phyloP scores from a whole-genome alignment of 2,113 vertebrate species.

The Protobothrops flavoviridis region DNA sequence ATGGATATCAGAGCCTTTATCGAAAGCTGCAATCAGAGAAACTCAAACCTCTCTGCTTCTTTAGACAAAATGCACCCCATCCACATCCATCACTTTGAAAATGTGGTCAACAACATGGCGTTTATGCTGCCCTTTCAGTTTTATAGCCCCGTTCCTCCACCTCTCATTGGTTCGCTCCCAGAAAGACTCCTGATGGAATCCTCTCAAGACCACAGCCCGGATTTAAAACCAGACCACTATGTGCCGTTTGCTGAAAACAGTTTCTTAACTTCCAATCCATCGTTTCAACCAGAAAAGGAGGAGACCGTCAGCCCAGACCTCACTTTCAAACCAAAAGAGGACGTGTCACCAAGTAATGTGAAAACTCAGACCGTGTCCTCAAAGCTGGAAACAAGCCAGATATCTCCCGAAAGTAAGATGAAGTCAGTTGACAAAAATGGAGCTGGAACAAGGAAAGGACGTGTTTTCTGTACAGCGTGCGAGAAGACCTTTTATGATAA shows the following conservation, averaged over 20 bases:
- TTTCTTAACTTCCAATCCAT: constrained; percentile 72
- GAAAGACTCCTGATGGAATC: constrained; percentile 76
- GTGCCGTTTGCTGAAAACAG: constrained; percentile 70
- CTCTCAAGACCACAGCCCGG: constrained; percentile 68
- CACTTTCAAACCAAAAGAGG: constrained; percentile 80
- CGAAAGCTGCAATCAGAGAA: constrained; percentile 83
- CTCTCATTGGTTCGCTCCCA: constrained; percentile 81
- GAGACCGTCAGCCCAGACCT: constrained; percentile 66
- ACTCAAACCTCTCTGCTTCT: constrained; percentile 69
- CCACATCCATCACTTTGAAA: constrained; percentile 90
- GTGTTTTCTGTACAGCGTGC: constrained; percentile 94
- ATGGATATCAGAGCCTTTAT: constrained; percentile 96
- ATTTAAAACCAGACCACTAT: constrained; percentile 68
- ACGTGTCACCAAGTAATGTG: constrained; percentile 80
- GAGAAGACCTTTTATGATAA: constrained; percentile 99
- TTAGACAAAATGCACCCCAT: constrained; percentile 79
- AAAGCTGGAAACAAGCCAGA: constrained; percentile 79
- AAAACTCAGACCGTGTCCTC: constrained; percentile 78
- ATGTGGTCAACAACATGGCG: constrained; percentile 90
- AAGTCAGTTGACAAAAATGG: constrained; percentile 77
- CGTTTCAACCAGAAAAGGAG: constrained; percentile 78
- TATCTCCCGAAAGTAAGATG: constrained; percentile 82
- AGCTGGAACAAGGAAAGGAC: constrained; percentile 84
- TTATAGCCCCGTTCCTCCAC: constrained; percentile 85
- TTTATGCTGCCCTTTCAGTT: constrained; percentile 96